Evolutionary conservation across 2,888 invertebrate species (phyloP), one percentile per base, ranked within the genome.

Genomic region (Nomada fabriciana): DNA sequence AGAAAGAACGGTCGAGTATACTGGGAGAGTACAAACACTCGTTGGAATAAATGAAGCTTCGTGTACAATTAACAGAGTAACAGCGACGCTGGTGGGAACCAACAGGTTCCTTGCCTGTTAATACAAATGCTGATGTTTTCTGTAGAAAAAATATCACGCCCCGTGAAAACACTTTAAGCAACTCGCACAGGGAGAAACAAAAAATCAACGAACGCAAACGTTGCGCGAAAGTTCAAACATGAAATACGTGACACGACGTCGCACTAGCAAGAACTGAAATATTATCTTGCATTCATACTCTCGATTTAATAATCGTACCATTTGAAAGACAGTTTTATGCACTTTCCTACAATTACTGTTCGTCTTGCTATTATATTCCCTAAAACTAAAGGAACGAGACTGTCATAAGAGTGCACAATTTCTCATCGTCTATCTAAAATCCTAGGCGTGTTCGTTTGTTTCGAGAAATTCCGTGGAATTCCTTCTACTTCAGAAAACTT

Each of bases 271-370:
- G 60, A 76, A 69, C 60, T 60, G 50, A 63, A 72, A 60, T 52
- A 69, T 80, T 82, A 76, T 73, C 76, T 69, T 52, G 50, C 36
- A 53, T 64, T 76, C 59, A 53, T 80, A 72, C 55, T 76, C 72
- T 23, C 42, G 53, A 75, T 71, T 82, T 75, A 75, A 72, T 52
- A 36, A 52, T 59, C 20, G 60, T 0, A 4, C 43, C 47, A 50
- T 75, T 52, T 67, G 63, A 82, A 70, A 42, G 75, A 71, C 65
- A 52, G 42, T 68, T 77, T 65, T 50, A 67, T 60, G 52, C 23
- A 55, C 36, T 43, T 65, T 60, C 55, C 7, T 23, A 13, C 47
- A 11, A 81, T 72, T 69, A 69, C 57, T 3, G 53, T 29, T n/a
- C 5, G 0, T 0, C 20, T 11, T 2, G 7, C 18, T n/a, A 23